Conservation (phyloP, 2,888 invertebrate species). For the Masnerella sp. region DNA sequence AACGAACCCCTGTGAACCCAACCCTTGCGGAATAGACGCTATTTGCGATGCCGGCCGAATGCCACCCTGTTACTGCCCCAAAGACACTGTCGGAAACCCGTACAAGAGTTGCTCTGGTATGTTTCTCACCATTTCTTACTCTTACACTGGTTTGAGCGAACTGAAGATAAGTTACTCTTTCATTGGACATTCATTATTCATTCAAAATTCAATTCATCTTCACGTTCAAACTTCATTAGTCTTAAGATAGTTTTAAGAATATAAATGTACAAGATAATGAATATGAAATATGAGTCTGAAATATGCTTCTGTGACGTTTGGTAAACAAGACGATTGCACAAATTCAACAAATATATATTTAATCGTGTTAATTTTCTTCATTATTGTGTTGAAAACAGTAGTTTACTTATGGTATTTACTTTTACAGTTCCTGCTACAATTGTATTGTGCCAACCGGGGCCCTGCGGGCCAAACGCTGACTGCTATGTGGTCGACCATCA, state of each 20-base stretch:
- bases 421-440: slow-evolving; percentile 47
- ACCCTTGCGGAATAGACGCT: slow-evolving; percentile 88
- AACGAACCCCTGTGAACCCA: slow-evolving; percentile 89
- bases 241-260: neutral
- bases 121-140: slow-evolving; percentile 9
- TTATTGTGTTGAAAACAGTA: no score
- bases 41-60: slow-evolving; percentile 87
- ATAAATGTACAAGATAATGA: neutral
- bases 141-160: slow-evolving; percentile 28
- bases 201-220: slow-evolving; percentile 35
- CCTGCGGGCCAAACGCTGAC: slow-evolving; percentile 89
- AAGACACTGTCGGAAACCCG: slow-evolving; percentile 89
- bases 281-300: slow-evolving; percentile 13
- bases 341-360: no score
- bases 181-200: slow-evolving; percentile 6
- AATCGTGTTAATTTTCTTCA: no score
- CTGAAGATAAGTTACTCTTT: slow-evolving; percentile 30
- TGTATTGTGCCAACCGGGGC: slow-evolving; percentile 86
- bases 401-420: no score
- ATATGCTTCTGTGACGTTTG: slow-evolving; percentile 13
- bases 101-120: slow-evolving; percentile 84
- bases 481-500: slow-evolving; percentile 90
- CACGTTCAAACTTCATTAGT: slow-evolving; percentile 38
- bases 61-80: slow-evolving; percentile 92
- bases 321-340: neutral